These are phyloP conservation scores for Druon quercuslanigerum DNA, from an alignment of 1,140 invertebrate genomes.

Conservation along the genomic window DNA sequence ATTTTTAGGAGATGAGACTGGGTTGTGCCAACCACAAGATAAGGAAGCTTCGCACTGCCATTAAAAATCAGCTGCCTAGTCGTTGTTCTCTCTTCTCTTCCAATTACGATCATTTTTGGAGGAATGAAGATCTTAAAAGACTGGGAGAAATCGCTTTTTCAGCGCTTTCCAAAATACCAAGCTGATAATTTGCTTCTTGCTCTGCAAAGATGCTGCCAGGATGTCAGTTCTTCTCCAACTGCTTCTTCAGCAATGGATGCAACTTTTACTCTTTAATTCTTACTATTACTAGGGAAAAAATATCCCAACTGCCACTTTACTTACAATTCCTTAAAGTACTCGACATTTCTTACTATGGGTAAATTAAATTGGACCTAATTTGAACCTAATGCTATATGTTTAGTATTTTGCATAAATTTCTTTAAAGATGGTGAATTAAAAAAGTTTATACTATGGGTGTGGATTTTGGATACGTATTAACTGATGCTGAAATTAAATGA, in stretches of 20 bases:
- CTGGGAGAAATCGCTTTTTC: constrained; percentile 11
- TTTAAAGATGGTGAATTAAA: no score
- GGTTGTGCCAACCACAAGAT: constrained; percentile 4
- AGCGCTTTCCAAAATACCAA: constrained; percentile 18
- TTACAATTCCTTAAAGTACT: background rate
- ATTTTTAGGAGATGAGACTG: constrained; percentile 23
- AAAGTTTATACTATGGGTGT: no score
- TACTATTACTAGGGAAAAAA: constrained; percentile 1
- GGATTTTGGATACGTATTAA: no score
- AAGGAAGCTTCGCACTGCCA: constrained; percentile 14
- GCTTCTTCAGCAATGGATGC: background rate
- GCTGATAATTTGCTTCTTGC: constrained; percentile 18
- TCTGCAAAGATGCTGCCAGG: constrained; percentile 16
- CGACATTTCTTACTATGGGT: background rate
- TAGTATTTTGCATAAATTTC: no score
- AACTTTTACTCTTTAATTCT: constrained; percentile 24
- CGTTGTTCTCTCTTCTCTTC: constrained; percentile 27
- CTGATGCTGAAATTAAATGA: no score
- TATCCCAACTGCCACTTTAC: background rate
- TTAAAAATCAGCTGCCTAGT: constrained; percentile 20
- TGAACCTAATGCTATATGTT: background rate
- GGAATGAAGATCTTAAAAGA: constrained; percentile 21
- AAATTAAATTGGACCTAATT: background rate
- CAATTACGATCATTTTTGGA: constrained; percentile 13
- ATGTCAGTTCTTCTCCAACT: constrained; percentile 7